These are phyloP conservation scores for Lota lota DNA, from an alignment of 2,113 vertebrate species.

Conservation along the genomic window DNA sequence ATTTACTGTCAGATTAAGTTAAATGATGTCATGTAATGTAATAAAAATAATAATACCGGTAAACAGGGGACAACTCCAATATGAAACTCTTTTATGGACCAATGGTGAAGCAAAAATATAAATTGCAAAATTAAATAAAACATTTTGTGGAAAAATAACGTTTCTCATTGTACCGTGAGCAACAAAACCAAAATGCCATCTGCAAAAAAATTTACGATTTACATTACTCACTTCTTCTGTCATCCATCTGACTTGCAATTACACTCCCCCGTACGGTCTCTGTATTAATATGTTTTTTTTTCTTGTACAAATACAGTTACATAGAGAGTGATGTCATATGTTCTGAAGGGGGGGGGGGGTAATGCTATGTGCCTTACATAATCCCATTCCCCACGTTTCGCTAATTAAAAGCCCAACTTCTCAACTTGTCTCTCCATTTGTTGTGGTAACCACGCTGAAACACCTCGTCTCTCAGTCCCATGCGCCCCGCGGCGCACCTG, in stretches of 20 bases:
- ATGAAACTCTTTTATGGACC: not conserved
- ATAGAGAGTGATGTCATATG: not conserved
- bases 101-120: too few species aligned
- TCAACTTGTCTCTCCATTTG: conserved; percentile 2
- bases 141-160: not conserved
- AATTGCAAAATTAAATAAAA: not conserved
- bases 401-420: conserved; percentile 39
- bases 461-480: conserved; percentile 4
- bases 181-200: too few species aligned
- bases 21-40: not conserved
- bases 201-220: too few species aligned
- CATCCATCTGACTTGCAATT: too few species aligned
- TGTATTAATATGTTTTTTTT: not conserved
- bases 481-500: too few species aligned
- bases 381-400: conserved; percentile 9
- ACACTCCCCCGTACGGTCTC: too few species aligned
- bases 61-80: not conserved
- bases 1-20: too few species aligned
- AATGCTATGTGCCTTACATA: conserved; percentile 11
- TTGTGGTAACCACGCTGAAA: conserved; percentile 18
- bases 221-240: not conserved
- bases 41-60: not conserved
- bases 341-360: conserved; percentile 21
- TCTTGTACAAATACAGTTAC: too few species aligned
- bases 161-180: too few species aligned